Percentiles rank a stretch among this genome's conserved stretches.
Conservation (phyloP, 2,797 vertebrate species). For the Antennarius maculatus region DNA sequence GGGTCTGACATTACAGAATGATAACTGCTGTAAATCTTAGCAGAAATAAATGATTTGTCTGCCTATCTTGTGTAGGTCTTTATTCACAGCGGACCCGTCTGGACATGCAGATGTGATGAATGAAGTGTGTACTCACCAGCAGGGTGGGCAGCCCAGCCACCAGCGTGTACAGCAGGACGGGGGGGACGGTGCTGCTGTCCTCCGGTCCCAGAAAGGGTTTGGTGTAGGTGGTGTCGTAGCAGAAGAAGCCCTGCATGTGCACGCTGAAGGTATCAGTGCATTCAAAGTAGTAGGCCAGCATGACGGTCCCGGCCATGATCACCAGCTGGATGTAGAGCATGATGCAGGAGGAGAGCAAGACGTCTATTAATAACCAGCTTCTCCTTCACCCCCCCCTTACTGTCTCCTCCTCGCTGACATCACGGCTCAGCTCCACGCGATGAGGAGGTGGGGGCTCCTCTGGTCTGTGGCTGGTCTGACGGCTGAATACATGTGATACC, state of each 20-base stretch:
- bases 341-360: conserved; percentile 67
- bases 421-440: conserved; percentile 47
- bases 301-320: conserved; percentile 98
- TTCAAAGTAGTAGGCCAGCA: conserved; percentile 98
- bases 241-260: conserved; percentile 97
- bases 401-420: conserved; percentile 58
- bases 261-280: conserved; percentile 97
- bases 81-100: not conserved
- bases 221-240: conserved; percentile 94
- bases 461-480: conserved; percentile 23
- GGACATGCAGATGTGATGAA: not conserved
- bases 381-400: conserved; percentile 47
- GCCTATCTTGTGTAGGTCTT: too few relatives aligned
- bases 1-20: not conserved
- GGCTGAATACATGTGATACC: conserved; percentile 8
- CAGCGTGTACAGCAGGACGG: conserved; percentile 90
- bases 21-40: not conserved
- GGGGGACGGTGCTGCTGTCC: conserved; percentile 92
- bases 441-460: conserved; percentile 38
- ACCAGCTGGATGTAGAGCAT: conserved; percentile 94
- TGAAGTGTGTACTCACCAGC: conserved; percentile 85
- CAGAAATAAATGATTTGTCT: not conserved
- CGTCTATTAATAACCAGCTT: conserved; percentile 60
- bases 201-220: conserved; percentile 96
- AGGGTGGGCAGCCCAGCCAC: conserved; percentile 92